A percentile compares a stretch with the other conserved stretches of the same genome.
phyloP scores from a whole-genome alignment of 1,140 invertebrate species.

The Mizuhopecten yessoensis region DNA sequence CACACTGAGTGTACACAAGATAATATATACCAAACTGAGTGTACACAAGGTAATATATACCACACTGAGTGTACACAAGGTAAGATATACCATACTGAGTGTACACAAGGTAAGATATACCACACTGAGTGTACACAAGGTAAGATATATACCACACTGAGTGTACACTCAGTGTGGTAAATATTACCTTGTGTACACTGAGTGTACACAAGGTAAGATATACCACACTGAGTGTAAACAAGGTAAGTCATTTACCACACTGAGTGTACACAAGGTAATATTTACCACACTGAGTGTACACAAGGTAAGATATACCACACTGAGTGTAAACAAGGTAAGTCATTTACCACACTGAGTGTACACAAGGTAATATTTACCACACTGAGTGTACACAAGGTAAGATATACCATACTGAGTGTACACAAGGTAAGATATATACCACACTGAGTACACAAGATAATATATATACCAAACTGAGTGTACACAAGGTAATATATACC shows the following conservation, averaged over 20 bases:
- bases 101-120: no score
- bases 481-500: conserved; percentile 66
- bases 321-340: neutral
- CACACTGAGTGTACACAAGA: neutral
- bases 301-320: no score
- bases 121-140: no score
- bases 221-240: no score
- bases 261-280: neutral
- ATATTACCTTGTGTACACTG: neutral
- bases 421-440: neutral
- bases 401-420: neutral
- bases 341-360: conserved; percentile 65
- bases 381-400: conserved; percentile 53
- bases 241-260: no score
- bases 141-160: no score
- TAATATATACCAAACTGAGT: neutral
- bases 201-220: no score
- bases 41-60: neutral
- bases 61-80: no score
- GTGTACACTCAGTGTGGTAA: no score
- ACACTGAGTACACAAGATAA: neutral
- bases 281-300: no score
- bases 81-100: no score
- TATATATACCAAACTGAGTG: conserved; percentile 63
- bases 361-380: conserved; percentile 64